phyloP scores from a whole-genome alignment of 2,113 vertebrate genomes.

The Chionodraco myersi region DNA sequence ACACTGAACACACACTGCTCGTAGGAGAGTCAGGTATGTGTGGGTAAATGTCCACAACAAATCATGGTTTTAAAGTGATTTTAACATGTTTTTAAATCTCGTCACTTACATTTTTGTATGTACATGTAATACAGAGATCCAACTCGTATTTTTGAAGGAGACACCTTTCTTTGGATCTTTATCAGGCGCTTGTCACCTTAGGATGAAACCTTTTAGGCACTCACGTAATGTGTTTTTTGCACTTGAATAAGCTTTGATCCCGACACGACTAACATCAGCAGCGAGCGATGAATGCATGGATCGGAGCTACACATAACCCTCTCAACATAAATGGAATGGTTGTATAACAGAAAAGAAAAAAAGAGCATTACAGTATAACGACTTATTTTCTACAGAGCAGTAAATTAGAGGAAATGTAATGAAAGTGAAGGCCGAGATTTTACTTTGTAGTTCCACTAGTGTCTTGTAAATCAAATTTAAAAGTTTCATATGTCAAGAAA shows the following conservation, averaged over 20 bases:
- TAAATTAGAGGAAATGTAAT: neutral
- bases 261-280: conserved; percentile 1
- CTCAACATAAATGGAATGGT: too few relatives aligned
- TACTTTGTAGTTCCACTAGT: neutral
- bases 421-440: neutral
- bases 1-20: conserved; percentile 90
- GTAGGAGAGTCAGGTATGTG: conserved; percentile 93
- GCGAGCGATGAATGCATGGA: neutral
- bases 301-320: neutral
- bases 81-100: neutral
- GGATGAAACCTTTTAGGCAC: too few relatives aligned
- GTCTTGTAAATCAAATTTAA: neutral
- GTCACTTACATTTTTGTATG: neutral
- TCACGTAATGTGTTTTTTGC: neutral
- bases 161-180: too few relatives aligned
- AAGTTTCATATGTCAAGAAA: neutral
- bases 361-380: too few relatives aligned
- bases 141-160: neutral
- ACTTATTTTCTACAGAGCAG: neutral
- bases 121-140: neutral
- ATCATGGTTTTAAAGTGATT: neutral
- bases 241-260: conserved; percentile 35
- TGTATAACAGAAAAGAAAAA: too few relatives aligned
- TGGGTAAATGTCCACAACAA: neutral
- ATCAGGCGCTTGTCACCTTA: too few relatives aligned